Evolutionary conservation across 2,888 invertebrate genomes (phyloP).

Genomic region (Drosophila buzzatii): DNA sequence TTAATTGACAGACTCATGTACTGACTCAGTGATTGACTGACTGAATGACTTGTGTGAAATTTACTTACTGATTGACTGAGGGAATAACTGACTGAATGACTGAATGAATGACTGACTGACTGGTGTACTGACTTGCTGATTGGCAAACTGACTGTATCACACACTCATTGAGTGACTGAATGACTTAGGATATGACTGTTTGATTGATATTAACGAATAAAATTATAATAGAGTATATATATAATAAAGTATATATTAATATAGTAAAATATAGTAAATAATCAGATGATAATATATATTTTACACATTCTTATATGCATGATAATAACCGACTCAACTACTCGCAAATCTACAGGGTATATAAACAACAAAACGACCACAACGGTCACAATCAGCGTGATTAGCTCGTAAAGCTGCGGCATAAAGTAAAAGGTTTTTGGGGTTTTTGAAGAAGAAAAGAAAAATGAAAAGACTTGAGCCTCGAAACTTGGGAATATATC

Average conservation of each 20-base stretch:
- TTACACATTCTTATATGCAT: no score
- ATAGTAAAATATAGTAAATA: no score
- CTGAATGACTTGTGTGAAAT: neutral
- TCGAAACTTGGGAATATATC: constrained; percentile 23
- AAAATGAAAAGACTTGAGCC: constrained; percentile 33
- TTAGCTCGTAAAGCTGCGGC: constrained; percentile 69
- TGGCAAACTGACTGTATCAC: no score
- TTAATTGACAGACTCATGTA: neutral
- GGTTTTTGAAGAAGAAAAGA: constrained; percentile 20
- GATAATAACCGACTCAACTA: neutral
- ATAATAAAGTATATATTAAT: no score
- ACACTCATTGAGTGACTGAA: neutral
- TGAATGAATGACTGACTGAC: no score
- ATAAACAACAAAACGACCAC: constrained; percentile 3
- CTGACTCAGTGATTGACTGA: neutral
- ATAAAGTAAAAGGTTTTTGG: constrained; percentile 68
- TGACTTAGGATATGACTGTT: no score
- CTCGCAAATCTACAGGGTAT: constrained; percentile 29
- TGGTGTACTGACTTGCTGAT: no score
- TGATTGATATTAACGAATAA: neutral
- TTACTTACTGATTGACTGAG: no score
- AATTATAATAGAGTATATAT: no score
- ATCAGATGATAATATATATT: no score
- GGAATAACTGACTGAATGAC: neutral
- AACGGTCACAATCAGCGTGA: constrained; percentile 49